Base-by-base conservation (phyloP, 2,113 vertebrate species). In the Lepus americanus region DNA sequence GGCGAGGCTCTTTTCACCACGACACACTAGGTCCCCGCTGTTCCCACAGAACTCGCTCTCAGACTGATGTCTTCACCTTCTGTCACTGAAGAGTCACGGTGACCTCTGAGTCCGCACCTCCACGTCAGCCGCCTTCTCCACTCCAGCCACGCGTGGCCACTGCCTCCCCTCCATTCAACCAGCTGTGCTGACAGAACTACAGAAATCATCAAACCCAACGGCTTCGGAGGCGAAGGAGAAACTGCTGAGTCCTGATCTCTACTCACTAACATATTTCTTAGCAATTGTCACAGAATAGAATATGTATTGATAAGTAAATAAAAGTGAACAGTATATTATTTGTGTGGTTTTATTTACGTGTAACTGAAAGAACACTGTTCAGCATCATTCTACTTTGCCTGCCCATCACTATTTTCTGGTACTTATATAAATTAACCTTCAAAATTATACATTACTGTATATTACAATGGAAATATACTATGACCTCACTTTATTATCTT, bases 281-380 rank as follows among this genome's bases (percentile, higher is more conserved):
- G 70, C 74, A 86, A 86, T 0, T 84, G 49, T 2, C 67, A 67
- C 13, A 92, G 89, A n/a, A 85, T 0, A 77, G 6, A 49, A 80
- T 39, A 69, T 59, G 64, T 66, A 59, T 88, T 76, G 53, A 66
- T 11, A 90, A 19, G 10, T 55, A 85, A 96, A 82, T 73, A 69
- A 93, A 89, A 67, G 87, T 39, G 20, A 89, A 27, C 77, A 44
- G 66, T 31, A 70, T 6, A 63, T 59, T 20, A 66, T 64, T 55
- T 89, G 61, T 25, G 53, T 80, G 73, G 20, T 44, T 89, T 66
- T 83, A 85, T 55, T 33, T 81, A 69, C 39, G 1, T 31, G 76
- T 66, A 73, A 80, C 19, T 82, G 31, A 72, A 59, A 87, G 55
- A 39, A 64, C 8, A 79, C 6, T 86, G 85, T 85, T 85, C 20